phyloP scores from a whole-genome alignment of 1,140 invertebrate species.

The Drosophila mayri region DNA sequence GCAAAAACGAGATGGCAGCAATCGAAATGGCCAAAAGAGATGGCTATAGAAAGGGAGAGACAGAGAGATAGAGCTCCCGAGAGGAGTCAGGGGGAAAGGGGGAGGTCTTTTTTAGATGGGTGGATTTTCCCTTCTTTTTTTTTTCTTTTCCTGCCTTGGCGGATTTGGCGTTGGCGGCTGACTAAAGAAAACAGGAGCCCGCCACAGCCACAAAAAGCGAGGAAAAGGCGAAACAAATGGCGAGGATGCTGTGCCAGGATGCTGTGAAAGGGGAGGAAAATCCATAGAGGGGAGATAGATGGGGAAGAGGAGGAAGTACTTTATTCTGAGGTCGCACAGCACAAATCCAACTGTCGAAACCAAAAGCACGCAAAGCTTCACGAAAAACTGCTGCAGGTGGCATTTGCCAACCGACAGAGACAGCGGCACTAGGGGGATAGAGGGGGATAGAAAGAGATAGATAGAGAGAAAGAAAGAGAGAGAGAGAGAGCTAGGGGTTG shows the following conservation, averaged over 20 bases:
- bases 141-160: conserved; percentile 42
- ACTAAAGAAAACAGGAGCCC: conserved; percentile 65
- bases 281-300: neutral
- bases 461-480: neutral
- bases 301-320: conserved; percentile 19
- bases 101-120: conserved; percentile 1
- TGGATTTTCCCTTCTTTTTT: neutral
- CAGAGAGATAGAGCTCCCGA: conserved; percentile 11
- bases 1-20: conserved; percentile 57
- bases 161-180: conserved; percentile 77
- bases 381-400: conserved; percentile 71
- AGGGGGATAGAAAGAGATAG: neutral
- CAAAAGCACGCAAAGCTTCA: conserved; percentile 77
- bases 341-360: conserved; percentile 82
- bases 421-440: conserved; percentile 10
- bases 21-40: conserved; percentile 43
- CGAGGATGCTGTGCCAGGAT: conserved; percentile 54
- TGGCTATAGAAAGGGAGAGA: conserved; percentile 21
- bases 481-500: conserved; percentile 7
- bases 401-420: conserved; percentile 50
- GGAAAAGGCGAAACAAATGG: conserved; percentile 67
- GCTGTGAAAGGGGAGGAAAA: conserved; percentile 2
- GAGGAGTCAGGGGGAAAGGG: neutral
- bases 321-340: conserved; percentile 71
- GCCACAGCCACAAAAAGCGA: conserved; percentile 34